Evolutionary conservation across 2,888 invertebrate species (phyloP).

Genomic region (Diplolepis rosae): DNA sequence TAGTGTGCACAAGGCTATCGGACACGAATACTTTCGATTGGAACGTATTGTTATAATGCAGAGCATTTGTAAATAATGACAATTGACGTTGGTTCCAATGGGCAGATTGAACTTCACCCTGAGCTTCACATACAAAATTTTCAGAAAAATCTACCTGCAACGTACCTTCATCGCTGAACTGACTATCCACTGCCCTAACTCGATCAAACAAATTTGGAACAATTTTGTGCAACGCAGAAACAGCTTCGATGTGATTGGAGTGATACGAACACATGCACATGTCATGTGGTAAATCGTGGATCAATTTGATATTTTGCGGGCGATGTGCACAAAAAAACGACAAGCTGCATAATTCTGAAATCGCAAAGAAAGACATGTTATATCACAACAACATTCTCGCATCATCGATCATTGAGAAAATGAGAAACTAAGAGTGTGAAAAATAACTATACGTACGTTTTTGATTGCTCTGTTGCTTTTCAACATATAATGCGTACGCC

Average conservation of each 20-base stretch:
- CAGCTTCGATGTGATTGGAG: background rate
- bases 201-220: too few relatives aligned
- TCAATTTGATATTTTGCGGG: background rate
- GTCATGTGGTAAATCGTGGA: slow-evolving; percentile 9
- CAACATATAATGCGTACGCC: too few relatives aligned
- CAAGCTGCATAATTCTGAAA: too few relatives aligned
- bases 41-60: background rate
- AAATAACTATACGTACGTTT: too few relatives aligned
- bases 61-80: slow-evolving; percentile 20
- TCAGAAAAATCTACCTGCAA: slow-evolving; percentile 30
- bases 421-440: too few relatives aligned
- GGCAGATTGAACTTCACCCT: slow-evolving; percentile 27
- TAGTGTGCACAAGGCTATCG: background rate
- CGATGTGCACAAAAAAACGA: background rate
- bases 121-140: slow-evolving; percentile 19
- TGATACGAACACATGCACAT: slow-evolving; percentile 24
- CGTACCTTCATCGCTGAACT: background rate
- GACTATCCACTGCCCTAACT: too few relatives aligned
- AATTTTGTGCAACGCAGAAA: background rate
- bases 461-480: too few relatives aligned
- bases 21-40: background rate
- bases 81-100: slow-evolving; percentile 23
- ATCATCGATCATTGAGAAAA: too few relatives aligned
- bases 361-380: too few relatives aligned
- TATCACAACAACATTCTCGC: too few relatives aligned